phyloP scores from a whole-genome alignment of 1,140 invertebrate genomes.

The Potamilus streckersoni region DNA sequence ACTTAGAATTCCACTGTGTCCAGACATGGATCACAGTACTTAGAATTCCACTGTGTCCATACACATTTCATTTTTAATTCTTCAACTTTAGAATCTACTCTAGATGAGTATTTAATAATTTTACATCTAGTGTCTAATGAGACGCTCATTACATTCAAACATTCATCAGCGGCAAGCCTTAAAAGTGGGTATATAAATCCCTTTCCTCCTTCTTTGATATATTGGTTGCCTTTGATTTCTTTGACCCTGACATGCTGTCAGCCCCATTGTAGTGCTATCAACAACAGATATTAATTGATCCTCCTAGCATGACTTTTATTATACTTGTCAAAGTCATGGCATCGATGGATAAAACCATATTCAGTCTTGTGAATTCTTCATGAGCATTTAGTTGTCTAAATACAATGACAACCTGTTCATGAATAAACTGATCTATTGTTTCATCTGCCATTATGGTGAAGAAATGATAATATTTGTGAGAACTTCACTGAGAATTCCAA shows the following conservation, averaged over 20 bases:
- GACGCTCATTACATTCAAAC: conserved; percentile 11
- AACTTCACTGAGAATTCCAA: conserved; percentile 12
- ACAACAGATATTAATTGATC: conserved; percentile 9
- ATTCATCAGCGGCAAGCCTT: conserved; percentile 15
- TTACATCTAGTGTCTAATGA: conserved; percentile 4
- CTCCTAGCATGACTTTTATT: conserved; percentile 7
- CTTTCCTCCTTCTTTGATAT: background rate
- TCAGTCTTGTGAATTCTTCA: conserved; percentile 20
- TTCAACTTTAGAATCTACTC: background rate
- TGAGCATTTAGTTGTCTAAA: conserved; percentile 2
- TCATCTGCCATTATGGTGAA: conserved; percentile 30
- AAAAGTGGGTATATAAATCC: no score
- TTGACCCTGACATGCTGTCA: conserved; percentile 12
- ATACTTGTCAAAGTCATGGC: conserved; percentile 12
- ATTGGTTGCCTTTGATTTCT: conserved; percentile 4
- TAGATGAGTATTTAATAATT: conserved; percentile 24
- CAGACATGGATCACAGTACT: conserved; percentile 7
- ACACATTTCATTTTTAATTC: conserved; percentile 5
- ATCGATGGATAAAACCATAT: conserved; percentile 10
- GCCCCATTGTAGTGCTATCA: conserved; percentile 24
- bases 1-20: no score
- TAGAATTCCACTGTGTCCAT: no score
- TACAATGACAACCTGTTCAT: conserved; percentile 27
- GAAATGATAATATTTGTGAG: conserved; percentile 7
- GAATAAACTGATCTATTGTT: conserved; percentile 20